phyloP scores from a whole-genome alignment of 1,140 invertebrate species.

The Gyrodactylus salaris region DNA sequence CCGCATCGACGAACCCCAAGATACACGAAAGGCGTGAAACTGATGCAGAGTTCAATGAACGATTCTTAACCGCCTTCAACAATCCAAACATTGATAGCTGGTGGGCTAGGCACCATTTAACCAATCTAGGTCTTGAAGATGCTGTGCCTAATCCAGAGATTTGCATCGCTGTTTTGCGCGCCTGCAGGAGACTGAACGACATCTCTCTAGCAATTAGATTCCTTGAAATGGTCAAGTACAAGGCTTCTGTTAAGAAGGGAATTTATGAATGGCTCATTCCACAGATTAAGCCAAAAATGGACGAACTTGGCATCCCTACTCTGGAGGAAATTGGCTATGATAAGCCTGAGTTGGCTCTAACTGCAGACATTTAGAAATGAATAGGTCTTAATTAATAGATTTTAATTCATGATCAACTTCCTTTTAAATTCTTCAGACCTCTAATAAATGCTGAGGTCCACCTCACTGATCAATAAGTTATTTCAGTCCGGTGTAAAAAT shows the following conservation, averaged over 20 bases:
- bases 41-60: constrained; percentile 35
- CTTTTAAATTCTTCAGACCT: no score
- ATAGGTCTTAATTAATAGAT: no score
- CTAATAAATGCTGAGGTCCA: no score
- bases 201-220: constrained; percentile 59
- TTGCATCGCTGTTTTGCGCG: constrained; percentile 52
- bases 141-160: constrained; percentile 71
- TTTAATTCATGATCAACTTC: no score
- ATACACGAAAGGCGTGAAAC: constrained; percentile 12
- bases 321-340: constrained; percentile 81
- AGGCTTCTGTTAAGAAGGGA: not conserved
- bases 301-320: constrained; percentile 63
- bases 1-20: not conserved
- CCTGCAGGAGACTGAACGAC: constrained; percentile 66
- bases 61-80: constrained; percentile 52
- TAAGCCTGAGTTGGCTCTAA: constrained; percentile 44
- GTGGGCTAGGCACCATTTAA: constrained; percentile 43
- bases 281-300: constrained; percentile 59
- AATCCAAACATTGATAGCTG: constrained; percentile 64
- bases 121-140: constrained; percentile 30
- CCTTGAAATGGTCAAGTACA: constrained; percentile 45
- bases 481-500: no score
- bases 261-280: constrained; percentile 29
- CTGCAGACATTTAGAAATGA: not conserved
- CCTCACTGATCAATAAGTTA: no score